Base-by-base conservation (phyloP, 2,113 vertebrate species). In the Coreoperca whiteheadi region DNA sequence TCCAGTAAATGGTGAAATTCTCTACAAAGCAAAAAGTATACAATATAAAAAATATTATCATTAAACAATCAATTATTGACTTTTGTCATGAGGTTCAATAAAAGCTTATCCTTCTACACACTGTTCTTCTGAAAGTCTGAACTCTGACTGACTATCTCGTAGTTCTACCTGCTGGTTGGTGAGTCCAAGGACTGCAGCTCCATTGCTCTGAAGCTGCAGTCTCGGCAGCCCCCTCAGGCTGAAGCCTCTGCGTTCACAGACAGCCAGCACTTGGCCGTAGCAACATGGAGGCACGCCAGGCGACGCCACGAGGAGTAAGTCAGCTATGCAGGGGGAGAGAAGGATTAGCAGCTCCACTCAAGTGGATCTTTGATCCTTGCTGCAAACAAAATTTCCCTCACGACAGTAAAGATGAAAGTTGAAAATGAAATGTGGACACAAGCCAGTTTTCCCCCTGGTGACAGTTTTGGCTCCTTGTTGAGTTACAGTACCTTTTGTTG, bases 271-370 rank as follows among this genome's bases (percentile, higher is more conserved):
- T 0, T 74, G 72, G 28, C 93, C 88, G 0, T 93, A 96, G 8
- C 91, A 91, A 56, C 14, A 6, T 18, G 94, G 92, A 65, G 92
- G 79, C 23, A 95, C 86, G 25, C 76, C 50, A 12, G 96, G 95
- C 18, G 94, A 95, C 43, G 92, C 94, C 59, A 94, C 6, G 53
- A 96, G 79, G 85, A 96, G 84, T 12, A 95, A 4, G 15, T 96
- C 94, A 41, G 84, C 93, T 92, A 32, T 20, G 59, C 20, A 12
- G 43, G 50, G 30, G 51, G 10, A 61, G 16, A 65, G 56, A 59
- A 59, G 32, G 81, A 75, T 65, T 67, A 85, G 46, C 41, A 61
- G 48, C 66, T 37, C 12, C 16, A 41, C 50, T 78, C 23, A 18
- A 46, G 63, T 30, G 14, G 61, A 41, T 59, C n/a, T 54, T 80